Conservation (phyloP, 2,113 vertebrate genomes). For the Pristiophorus japonicus region DNA sequence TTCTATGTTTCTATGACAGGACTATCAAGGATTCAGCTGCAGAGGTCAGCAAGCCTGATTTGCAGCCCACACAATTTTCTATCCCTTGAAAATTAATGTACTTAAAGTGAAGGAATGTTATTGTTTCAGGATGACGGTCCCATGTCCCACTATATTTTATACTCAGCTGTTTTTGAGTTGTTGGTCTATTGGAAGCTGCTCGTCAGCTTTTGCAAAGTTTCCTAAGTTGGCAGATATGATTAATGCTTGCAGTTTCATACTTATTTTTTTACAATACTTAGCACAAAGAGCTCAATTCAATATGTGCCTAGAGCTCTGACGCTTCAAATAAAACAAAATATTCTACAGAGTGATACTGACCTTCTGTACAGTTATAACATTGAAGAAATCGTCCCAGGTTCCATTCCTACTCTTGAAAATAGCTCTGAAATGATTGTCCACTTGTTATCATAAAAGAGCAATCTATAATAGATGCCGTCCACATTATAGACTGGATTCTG, state of each 20-base stretch:
- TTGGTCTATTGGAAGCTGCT: not conserved
- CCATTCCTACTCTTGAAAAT: not conserved
- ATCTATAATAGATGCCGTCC: not conserved
- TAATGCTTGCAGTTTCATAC: not conserved
- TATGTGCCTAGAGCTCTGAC: not conserved
- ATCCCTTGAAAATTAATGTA: not conserved
- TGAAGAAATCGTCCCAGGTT: not conserved
- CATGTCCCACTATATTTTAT: not conserved
- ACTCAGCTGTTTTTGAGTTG: not conserved
- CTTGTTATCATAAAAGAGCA: not conserved
- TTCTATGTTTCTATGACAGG: no score
- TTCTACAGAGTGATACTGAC: not conserved
- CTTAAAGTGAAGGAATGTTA: not conserved
- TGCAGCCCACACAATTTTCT: not conserved
- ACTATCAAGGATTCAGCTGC: not conserved
- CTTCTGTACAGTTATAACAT: not conserved
- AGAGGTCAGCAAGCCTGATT: not conserved
- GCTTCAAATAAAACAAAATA: not conserved
- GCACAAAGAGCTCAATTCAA: not conserved
- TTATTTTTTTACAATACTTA: not conserved
- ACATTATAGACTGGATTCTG: not conserved
- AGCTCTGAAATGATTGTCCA: not conserved
- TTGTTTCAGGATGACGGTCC: not conserved
- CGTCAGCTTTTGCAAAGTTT: not conserved
- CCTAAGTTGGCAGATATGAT: not conserved